Conservation (phyloP, 2,797 vertebrate genomes). For the Potorous gilbertii region DNA sequence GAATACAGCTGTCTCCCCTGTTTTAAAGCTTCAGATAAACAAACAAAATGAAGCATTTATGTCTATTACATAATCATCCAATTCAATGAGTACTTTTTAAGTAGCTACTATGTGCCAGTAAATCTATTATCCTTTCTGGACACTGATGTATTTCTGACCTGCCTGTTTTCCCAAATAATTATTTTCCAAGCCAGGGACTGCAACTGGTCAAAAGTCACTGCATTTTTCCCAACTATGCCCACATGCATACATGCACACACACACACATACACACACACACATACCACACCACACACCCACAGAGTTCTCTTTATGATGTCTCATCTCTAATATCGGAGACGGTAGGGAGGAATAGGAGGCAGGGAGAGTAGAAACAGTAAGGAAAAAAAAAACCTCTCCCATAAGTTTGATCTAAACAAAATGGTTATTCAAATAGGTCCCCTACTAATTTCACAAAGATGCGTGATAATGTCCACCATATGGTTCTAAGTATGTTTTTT, state of each 20-base stretch:
- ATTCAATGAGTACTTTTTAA: neutral
- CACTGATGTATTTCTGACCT: neutral
- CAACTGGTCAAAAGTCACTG: neutral
- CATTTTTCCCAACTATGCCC: neutral
- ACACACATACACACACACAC: too few species aligned
- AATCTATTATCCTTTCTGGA: slow-evolving; percentile 16
- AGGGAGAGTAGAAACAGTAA: slow-evolving; percentile 48
- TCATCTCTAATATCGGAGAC: slow-evolving; percentile 74
- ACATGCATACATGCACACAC: accelerated
- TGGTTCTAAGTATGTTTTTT: slow-evolving; percentile 85
- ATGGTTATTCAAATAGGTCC: slow-evolving; percentile 86
- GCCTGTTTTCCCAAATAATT: slow-evolving; percentile 21
- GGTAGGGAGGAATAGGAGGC: slow-evolving; percentile 17
- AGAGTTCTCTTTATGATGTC: slow-evolving; percentile 60
- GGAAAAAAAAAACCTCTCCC: slow-evolving; percentile 71
- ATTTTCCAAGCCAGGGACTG: slow-evolving; percentile 7
- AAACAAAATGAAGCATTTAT: neutral
- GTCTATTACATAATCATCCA: neutral
- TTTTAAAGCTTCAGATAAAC: neutral
- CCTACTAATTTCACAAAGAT: slow-evolving; percentile 88
- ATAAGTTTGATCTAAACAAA: slow-evolving; percentile 85
- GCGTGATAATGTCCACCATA: slow-evolving; percentile 86
- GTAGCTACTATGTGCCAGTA: neutral
- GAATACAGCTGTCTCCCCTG: neutral
- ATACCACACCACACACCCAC: neutral